A percentile compares a stretch with the other conserved stretches of the same genome.
Conservation (phyloP, 2,888 invertebrate species). For the Entomobrya multifasciata region DNA sequence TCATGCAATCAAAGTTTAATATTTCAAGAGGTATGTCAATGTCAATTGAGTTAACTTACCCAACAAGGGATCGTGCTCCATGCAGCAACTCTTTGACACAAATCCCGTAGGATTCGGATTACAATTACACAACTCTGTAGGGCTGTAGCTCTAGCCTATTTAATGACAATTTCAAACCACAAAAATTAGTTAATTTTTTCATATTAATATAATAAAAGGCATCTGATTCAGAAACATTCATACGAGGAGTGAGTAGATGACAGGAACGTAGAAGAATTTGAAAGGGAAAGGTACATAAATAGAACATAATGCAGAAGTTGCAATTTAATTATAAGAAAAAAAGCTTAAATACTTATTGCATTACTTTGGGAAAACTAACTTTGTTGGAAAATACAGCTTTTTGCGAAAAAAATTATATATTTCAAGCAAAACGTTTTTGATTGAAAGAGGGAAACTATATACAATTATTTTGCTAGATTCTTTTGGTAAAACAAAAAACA, state of each 20-base stretch:
- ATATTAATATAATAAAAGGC: not conserved
- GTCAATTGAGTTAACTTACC: slow-evolving; percentile 86
- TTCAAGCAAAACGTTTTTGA: slow-evolving; percentile 9
- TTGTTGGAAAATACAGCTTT: no score
- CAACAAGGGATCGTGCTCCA: slow-evolving; percentile 97
- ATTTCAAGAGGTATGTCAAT: no score
- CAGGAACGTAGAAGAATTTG: slow-evolving; percentile 7
- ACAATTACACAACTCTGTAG: slow-evolving; percentile 98
- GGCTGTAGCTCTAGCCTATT: slow-evolving; percentile 96
- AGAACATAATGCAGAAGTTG: slow-evolving; percentile 25
- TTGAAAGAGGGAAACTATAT: no score
- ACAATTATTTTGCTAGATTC: no score
- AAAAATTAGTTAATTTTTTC: slow-evolving; percentile 14
- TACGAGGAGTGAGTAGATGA: slow-evolving; percentile 14
- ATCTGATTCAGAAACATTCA: not conserved
- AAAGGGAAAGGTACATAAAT: not conserved
- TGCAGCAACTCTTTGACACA: slow-evolving; percentile 95
- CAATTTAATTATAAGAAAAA: not conserved
- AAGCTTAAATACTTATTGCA: no score
- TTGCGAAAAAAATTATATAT: no score
- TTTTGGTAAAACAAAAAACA: no score
- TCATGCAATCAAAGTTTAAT: no score
- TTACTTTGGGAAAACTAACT: no score
- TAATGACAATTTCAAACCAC: not conserved
- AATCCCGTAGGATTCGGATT: slow-evolving; percentile 96